These are phyloP conservation scores for Drosophila neotestacea DNA, from an alignment of 2,888 invertebrate genomes.

Conservation along the genomic window DNA sequence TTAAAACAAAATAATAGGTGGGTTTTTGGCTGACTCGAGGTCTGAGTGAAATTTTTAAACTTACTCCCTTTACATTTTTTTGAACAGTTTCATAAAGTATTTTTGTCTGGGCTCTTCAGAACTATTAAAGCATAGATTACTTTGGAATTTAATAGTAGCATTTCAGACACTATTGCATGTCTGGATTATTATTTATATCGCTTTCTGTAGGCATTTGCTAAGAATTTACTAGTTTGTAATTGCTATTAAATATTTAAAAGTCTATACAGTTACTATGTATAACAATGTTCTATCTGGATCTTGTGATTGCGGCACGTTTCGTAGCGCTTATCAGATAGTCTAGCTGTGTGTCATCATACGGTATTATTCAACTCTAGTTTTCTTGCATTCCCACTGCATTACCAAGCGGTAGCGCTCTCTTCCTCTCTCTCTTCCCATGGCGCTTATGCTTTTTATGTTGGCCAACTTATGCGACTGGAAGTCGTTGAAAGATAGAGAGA, in stretches of 20 bases:
- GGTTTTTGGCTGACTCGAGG: no score
- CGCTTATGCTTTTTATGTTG: slow-evolving; percentile 55
- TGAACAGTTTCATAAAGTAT: no score
- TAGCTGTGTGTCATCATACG: slow-evolving; percentile 41
- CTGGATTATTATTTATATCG: background rate
- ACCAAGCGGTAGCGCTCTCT: slow-evolving; percentile 10
- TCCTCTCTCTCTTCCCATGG: slow-evolving; percentile 11
- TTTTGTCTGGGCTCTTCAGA: background rate
- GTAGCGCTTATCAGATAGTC: slow-evolving; percentile 36
- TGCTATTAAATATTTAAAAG: slow-evolving; percentile 2
- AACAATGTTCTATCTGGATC: slow-evolving; percentile 5
- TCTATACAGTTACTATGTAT: background rate
- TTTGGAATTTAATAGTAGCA: slow-evolving; percentile 11
- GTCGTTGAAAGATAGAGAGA: slow-evolving; percentile 10
- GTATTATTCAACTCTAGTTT: slow-evolving; percentile 27
- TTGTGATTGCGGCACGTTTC: slow-evolving; percentile 10
- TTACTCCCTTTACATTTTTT: no score
- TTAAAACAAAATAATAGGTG: no score
- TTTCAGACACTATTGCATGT: slow-evolving; percentile 8
- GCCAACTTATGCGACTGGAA: slow-evolving; percentile 58
- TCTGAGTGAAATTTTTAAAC: no score
- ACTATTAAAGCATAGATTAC: background rate
- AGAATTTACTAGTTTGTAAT: background rate
- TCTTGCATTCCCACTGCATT: slow-evolving; percentile 28
- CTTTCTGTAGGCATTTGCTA: background rate